Conservation (phyloP, 64 coral and sea anemone genomes). For the Actinia equina region DNA sequence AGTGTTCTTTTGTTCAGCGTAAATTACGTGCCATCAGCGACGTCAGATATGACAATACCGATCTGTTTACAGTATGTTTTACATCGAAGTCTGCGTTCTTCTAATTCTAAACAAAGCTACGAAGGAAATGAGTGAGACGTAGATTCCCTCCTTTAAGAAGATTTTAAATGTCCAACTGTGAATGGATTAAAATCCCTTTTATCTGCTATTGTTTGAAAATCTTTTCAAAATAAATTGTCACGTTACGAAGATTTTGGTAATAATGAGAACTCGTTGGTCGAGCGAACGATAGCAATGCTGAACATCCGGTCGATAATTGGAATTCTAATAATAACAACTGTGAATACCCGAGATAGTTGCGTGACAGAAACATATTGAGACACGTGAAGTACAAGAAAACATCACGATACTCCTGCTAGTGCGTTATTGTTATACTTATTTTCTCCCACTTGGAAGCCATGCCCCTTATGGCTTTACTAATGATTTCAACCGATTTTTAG, state of each 20-base stretch:
- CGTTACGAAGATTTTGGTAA: neutral
- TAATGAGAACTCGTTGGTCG: neutral
- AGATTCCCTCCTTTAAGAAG: neutral
- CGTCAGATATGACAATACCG: neutral
- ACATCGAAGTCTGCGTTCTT: neutral
- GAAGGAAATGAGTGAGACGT: neutral
- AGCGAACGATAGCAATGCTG: neutral
- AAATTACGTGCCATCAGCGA: neutral
- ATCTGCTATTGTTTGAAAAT: neutral
- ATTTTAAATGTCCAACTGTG: neutral
- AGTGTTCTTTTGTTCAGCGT: neutral
- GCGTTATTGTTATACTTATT: neutral
- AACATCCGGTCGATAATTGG: neutral
- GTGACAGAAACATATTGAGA: neutral
- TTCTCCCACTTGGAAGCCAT: neutral
- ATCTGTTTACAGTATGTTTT: neutral
- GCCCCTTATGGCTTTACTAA: neutral
- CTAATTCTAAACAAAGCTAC: neutral
- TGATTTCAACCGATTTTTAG: neutral
- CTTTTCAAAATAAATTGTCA: neutral
- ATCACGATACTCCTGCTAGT: neutral
- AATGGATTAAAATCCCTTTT: neutral
- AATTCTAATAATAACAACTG: neutral
- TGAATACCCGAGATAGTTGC: neutral
- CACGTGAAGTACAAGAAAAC: neutral